phyloP scores from a whole-genome alignment of 2,113 vertebrate species.

The Odontophorus gujanensis region DNA sequence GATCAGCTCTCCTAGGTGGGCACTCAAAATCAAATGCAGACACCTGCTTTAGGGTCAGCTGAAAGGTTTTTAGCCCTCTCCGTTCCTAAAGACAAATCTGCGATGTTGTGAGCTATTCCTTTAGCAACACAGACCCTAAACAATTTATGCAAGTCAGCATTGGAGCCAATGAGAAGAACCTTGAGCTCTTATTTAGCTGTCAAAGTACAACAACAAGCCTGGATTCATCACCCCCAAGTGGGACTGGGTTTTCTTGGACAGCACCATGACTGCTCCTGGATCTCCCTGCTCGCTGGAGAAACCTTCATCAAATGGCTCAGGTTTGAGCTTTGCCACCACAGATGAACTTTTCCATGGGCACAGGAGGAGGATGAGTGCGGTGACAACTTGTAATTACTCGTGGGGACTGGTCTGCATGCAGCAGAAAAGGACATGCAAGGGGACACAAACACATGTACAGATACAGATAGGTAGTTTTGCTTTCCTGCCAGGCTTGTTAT shows the following conservation, averaged over 20 bases:
- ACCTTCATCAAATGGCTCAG: background rate
- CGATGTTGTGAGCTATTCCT: background rate
- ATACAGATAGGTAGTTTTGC: background rate
- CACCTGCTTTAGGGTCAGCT: background rate
- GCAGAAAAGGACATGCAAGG: background rate
- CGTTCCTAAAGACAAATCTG: background rate
- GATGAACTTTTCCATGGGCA: background rate
- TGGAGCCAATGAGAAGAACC: background rate
- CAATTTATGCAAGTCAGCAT: background rate
- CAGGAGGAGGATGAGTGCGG: background rate
- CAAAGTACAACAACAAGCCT: background rate
- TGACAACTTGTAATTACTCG: background rate
- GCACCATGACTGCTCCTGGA: background rate
- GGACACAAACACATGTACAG: background rate
- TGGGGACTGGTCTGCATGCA: no score
- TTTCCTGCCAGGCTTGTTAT: background rate
- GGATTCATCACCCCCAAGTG: background rate
- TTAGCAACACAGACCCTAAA: background rate
- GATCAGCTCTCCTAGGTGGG: background rate
- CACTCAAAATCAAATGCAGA: background rate
- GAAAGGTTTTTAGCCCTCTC: background rate
- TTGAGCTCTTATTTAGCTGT: background rate
- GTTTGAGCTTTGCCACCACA: accelerated
- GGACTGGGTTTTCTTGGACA: background rate
- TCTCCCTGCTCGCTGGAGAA: background rate